A percentile compares a stretch with the other conserved stretches of the same genome.
These are phyloP conservation scores for Mesopsocus fuscifrons DNA, from an alignment of 2,888 invertebrate species.

Conservation along the genomic window DNA sequence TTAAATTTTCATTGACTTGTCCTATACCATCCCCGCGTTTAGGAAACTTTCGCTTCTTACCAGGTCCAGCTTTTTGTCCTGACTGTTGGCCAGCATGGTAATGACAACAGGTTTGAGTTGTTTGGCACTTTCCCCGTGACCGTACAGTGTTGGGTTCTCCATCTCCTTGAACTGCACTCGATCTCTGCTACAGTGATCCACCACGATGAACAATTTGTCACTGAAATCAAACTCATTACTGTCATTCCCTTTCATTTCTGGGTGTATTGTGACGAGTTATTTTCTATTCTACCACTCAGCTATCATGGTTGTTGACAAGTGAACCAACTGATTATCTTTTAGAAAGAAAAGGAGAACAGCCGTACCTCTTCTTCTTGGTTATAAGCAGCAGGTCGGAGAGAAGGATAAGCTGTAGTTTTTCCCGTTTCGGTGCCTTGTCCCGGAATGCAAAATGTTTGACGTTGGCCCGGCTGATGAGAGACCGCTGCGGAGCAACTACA, in stretches of 20 bases:
- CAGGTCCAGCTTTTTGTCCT: constrained; percentile 2
- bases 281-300: no score
- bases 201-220: constrained; percentile 1
- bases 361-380: constrained; percentile 1
- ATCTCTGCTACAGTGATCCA: neutral
- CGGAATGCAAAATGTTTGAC: constrained; percentile 7
- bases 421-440: neutral
- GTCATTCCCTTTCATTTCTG: no score
- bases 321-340: no score
- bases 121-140: neutral
- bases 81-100: constrained; percentile 1
- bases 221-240: no score
- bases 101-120: constrained; percentile 1
- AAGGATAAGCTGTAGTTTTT: constrained; percentile 1
- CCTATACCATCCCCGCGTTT: no score
- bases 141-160: neutral
- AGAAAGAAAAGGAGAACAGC: no score
- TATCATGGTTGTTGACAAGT: no score
- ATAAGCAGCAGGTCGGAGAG: neutral
- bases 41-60: no score
- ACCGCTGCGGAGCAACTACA: neutral
- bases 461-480: neutral
- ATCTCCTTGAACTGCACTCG: neutral
- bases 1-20: no score
- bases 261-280: no score